Percentiles rank a stretch among this genome's conserved stretches.
phyloP scores from a whole-genome alignment of 2,797 vertebrate species.

The Acanthornis magna region DNA sequence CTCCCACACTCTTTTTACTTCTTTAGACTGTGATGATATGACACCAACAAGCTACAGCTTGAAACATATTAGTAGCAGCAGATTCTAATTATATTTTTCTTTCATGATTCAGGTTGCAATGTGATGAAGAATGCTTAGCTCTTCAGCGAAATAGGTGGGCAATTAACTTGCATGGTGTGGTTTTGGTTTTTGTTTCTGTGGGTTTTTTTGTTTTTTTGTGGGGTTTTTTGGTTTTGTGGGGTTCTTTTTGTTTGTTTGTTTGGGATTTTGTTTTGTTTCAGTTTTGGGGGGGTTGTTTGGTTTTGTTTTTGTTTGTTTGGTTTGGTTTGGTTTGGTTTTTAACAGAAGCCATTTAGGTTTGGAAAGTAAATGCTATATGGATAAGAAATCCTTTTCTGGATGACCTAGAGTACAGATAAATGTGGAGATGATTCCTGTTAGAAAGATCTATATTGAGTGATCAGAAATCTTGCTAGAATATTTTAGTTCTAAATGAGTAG shows the following conservation, averaged over 20 bases:
- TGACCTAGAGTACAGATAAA: neutral
- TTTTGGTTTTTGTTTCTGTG: neutral
- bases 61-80: neutral
- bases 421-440: neutral
- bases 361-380: neutral
- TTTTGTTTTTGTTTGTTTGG: too few relatives aligned
- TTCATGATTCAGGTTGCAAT: slow-evolving; percentile 83
- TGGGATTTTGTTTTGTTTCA: too few relatives aligned
- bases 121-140: slow-evolving; percentile 92
- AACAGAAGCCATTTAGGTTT: neutral
- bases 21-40: neutral
- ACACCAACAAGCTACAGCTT: neutral
- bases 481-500: neutral
- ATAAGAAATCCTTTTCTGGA: neutral
- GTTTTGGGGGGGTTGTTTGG: too few relatives aligned
- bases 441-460: neutral
- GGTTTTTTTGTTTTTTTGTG: too few relatives aligned
- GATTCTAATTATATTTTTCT: slow-evolving; percentile 39
- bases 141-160: slow-evolving; percentile 91
- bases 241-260: too few relatives aligned
- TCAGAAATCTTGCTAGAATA: neutral
- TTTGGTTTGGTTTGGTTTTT: too few relatives aligned
- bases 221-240: too few relatives aligned
- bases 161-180: neutral
- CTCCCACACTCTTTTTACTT: neutral